Evolutionary conservation across 1,140 invertebrate genomes (phyloP).

Genomic region (Calephelis virginiensis): DNA sequence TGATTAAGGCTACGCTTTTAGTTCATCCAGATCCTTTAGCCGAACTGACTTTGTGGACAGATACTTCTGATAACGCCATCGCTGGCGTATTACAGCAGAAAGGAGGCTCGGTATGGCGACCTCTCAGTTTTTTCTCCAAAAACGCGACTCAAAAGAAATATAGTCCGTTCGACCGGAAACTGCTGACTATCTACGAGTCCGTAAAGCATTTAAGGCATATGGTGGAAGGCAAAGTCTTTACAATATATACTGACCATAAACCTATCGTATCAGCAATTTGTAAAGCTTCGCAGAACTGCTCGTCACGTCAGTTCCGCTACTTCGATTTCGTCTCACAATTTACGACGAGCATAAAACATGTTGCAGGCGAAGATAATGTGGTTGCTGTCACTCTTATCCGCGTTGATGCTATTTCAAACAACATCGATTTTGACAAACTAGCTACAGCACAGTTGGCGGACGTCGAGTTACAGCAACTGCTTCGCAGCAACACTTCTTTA

Average conservation of each 20-base stretch:
- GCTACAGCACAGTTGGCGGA: too few species aligned
- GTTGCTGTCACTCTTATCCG: too few species aligned
- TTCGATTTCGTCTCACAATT: constrained; percentile 26
- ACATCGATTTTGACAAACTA: too few species aligned
- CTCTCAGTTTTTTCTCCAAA: constrained; percentile 16
- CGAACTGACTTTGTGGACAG: constrained; percentile 11
- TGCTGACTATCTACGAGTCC: constrained; percentile 26
- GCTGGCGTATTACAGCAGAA: constrained; percentile 3
- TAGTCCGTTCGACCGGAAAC: constrained; percentile 21
- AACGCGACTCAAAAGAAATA: constrained; percentile 12
- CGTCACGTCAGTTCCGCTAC: constrained; percentile 26
- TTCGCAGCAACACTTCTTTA: too few species aligned
- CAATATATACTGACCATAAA: constrained; percentile 23
- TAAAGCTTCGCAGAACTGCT: constrained; percentile 23
- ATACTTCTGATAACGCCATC: too few species aligned
- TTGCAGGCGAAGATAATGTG: too few species aligned
- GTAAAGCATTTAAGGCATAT: constrained; percentile 26
- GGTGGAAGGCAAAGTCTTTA: constrained; percentile 18
- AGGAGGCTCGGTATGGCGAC: neutral
- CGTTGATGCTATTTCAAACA: too few species aligned
- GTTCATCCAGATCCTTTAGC: constrained; percentile 9
- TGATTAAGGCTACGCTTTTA: constrained; percentile 9
- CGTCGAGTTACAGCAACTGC: too few species aligned
- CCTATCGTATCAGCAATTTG: constrained; percentile 18
- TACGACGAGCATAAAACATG: constrained; percentile 9